These are phyloP conservation scores for Anas capensis DNA, from an alignment of 2,797 vertebrate genomes.

Conservation along the genomic window DNA sequence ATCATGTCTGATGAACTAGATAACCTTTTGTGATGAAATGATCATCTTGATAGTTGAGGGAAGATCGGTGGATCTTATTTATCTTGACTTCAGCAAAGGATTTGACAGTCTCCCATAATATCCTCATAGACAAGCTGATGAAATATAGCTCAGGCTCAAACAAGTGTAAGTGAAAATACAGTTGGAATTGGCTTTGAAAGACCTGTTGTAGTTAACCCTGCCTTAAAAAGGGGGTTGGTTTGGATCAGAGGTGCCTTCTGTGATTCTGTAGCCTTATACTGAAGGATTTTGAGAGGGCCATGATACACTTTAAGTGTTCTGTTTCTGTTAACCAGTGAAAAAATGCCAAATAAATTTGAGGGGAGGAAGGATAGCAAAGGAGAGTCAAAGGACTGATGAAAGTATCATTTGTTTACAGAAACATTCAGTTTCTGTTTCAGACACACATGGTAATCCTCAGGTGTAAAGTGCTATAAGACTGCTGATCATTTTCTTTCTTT, in stretches of 20 bases:
- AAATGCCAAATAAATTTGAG: not conserved
- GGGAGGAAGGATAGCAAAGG: not conserved
- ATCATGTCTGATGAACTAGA: not conserved
- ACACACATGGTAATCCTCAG: not conserved
- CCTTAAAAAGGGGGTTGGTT: not conserved
- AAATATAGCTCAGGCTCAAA: not conserved
- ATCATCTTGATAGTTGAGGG: not conserved
- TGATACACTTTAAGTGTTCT: not conserved
- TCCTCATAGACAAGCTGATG: not conserved
- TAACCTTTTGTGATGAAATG: not conserved
- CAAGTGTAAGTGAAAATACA: not conserved
- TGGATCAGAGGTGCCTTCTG: not conserved
- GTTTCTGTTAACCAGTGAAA: not conserved
- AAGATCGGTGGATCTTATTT: not conserved
- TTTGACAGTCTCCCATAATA: not conserved
- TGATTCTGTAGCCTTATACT: not conserved
- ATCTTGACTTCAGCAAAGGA: not conserved
- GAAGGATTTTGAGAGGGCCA: not conserved
- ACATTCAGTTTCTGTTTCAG: not conserved
- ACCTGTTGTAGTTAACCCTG: not conserved
- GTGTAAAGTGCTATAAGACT: not conserved
- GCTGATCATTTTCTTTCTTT: not conserved
- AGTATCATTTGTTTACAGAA: not conserved
- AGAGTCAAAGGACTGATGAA: not conserved
- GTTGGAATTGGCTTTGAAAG: not conserved